Conservation (phyloP, 2,113 vertebrate genomes). For the Charina bottae region DNA sequence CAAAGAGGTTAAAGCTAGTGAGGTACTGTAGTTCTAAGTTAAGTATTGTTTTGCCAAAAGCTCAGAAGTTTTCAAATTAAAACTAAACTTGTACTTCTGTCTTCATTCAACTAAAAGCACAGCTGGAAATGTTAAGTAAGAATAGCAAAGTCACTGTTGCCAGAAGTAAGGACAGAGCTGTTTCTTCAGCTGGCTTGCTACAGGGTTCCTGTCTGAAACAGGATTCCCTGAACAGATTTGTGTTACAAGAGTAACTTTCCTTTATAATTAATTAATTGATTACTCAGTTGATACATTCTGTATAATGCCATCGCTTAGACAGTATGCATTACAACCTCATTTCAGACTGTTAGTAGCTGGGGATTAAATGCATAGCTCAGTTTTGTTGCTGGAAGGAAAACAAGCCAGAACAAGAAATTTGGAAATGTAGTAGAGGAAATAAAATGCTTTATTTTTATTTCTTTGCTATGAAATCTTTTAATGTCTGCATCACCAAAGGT, state of each 20-base stretch:
- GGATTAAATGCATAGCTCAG: conserved; percentile 5
- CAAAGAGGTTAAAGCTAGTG: conserved; percentile 19
- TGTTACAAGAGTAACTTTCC: conserved; percentile 57
- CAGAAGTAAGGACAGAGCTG: conserved; percentile 26
- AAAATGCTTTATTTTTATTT: fast-evolving
- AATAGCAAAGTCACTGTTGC: conserved; percentile 37
- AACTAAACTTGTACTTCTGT: neutral
- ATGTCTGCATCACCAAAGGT: neutral
- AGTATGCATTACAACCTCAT: conserved; percentile 28
- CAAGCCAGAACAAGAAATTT: neutral
- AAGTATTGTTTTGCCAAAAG: neutral
- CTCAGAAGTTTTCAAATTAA: neutral
- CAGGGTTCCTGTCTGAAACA: conserved; percentile 60
- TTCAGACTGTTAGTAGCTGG: conserved; percentile 23
- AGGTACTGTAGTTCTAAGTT: conserved; percentile 3
- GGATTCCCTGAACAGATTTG: conserved; percentile 59
- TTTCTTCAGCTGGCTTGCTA: conserved; percentile 32
- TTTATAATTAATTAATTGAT: conserved; percentile 67
- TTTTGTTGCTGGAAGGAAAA: neutral
- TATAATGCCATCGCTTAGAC: conserved; percentile 4
- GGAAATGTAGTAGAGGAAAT: neutral
- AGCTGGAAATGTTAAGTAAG: conserved; percentile 63
- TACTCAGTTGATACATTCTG: conserved; percentile 62
- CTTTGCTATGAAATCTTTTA: neutral
- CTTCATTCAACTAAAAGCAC: conserved; percentile 22